Conservation (phyloP, 2,888 invertebrate genomes). For the Neoascia interrupta region DNA sequence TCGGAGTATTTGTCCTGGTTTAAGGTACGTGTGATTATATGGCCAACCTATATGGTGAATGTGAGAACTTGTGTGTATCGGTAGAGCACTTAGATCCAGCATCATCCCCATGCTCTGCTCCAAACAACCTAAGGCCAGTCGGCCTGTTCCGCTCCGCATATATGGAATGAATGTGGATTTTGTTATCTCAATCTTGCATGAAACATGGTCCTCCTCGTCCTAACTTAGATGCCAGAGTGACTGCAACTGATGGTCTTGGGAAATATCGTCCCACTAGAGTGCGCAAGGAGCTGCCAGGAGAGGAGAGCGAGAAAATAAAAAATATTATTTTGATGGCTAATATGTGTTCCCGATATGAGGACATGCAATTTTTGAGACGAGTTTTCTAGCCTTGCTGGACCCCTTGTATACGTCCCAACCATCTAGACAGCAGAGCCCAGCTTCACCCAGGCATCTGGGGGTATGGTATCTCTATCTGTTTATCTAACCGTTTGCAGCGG, state of each 20-base stretch:
- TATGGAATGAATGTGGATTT: slow-evolving; percentile 54
- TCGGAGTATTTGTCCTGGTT: slow-evolving; percentile 54
- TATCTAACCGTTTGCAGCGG: slow-evolving; percentile 64
- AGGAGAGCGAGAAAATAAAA: background rate
- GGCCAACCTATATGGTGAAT: slow-evolving; percentile 46
- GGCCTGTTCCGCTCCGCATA: slow-evolving; percentile 34
- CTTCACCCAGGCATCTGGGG: slow-evolving; percentile 5
- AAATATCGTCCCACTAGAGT: slow-evolving; percentile 53
- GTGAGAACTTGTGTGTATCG: slow-evolving; percentile 66
- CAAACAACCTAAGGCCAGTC: slow-evolving; percentile 19
- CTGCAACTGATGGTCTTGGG: slow-evolving; percentile 53
- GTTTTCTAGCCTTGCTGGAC: slow-evolving; percentile 47
- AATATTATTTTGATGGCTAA: slow-evolving; percentile 64
- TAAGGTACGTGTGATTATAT: slow-evolving; percentile 66
- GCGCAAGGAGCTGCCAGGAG: background rate
- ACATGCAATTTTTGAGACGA: slow-evolving; percentile 67
- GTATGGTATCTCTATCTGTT: slow-evolving; percentile 63
- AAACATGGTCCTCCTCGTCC: slow-evolving; percentile 53
- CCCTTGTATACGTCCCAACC: slow-evolving; percentile 20
- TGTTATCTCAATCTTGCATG: slow-evolving; percentile 69
- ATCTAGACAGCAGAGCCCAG: slow-evolving; percentile 34
- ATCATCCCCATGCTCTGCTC: slow-evolving; percentile 20
- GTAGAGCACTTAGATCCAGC: slow-evolving; percentile 60
- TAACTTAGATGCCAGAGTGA: slow-evolving; percentile 14
- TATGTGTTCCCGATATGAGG: slow-evolving; percentile 69